Base-by-base conservation (phyloP, 2,797 vertebrate species). In the Scleropages formosus region DNA sequence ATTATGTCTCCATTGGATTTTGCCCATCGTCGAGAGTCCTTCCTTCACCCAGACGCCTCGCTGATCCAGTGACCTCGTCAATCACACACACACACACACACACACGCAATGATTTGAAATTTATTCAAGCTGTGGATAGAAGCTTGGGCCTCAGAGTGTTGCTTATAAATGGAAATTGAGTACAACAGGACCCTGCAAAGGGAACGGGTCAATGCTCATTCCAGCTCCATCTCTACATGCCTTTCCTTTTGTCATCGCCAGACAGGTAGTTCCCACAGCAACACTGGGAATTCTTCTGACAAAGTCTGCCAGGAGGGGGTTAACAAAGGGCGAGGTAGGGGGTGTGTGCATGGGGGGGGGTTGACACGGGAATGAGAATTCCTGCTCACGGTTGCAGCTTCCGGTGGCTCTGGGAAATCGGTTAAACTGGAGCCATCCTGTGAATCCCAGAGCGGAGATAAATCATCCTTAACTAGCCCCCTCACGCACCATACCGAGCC, bases 381-480 rank as follows among this genome's bases (percentile, higher is more conserved):
- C 82, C 84, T 84, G 81, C 81, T 76, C 77, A 79, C 76, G 76
- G 83, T 85, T 82, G 82, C 79, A 68, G 76, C 85, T 85, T 85
- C 86, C 83, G 79, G 75, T 83, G 67, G 68, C 77, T 86, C 86
- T 85, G 86, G 84, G 82, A 87, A 87, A 85, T 82, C 82, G 53
- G 85, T 83, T 85, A 81, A 86, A 84, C 79, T 76, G 67, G 67
- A 87, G 78, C 79, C 81, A 84, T 84, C 78, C 82, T 84, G 82
- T 79, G 81, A 86, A 83, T 83, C 83, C 83, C 85, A 63, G 56
- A 73, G 66, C 12, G 58, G 65, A 78, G 78, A 84, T 87, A 85
- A 86, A 87, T 87, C 83, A 86, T 77, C 75, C 82, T 77, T 86
- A 87, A 87, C 84, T 86, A 86, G 84, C 82, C 84, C 85, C 81